Evolutionary conservation across 2,113 vertebrate species (phyloP).

Genomic region (Rhabdomys dilectus): DNA sequence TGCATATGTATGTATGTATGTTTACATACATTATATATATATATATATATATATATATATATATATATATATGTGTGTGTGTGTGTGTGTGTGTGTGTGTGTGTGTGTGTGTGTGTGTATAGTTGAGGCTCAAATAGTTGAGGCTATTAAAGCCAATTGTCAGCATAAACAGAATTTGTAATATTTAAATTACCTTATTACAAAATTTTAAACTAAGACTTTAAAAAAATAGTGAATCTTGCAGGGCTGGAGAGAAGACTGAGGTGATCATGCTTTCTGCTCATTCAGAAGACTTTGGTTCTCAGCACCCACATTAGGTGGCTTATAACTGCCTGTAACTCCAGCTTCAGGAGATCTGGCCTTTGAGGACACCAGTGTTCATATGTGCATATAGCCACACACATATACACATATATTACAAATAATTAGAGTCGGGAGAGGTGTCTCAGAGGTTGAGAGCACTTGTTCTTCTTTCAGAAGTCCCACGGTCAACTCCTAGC

Average conservation of each 20-base stretch:
- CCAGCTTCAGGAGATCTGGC: background rate
- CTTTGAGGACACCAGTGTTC: background rate
- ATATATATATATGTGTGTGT: background rate
- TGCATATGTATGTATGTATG: background rate
- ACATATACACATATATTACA: background rate
- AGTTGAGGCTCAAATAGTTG: background rate
- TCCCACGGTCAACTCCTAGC: background rate
- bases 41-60: no score
- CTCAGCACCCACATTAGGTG: background rate
- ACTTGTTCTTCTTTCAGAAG: background rate
- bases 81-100: background rate
- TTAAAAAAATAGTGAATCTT: constrained; percentile 26
- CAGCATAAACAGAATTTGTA: background rate
- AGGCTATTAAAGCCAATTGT: background rate
- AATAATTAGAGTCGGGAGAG: background rate
- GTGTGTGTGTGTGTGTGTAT: background rate
- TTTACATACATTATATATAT: no score
- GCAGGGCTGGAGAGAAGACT: background rate
- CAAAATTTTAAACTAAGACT: constrained; percentile 41
- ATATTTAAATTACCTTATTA: constrained; percentile 42
- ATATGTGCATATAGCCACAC: background rate
- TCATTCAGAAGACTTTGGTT: background rate
- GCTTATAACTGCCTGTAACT: background rate
- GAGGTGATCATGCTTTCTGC: background rate
- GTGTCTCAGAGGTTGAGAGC: background rate